Evolutionary conservation across 2,888 invertebrate genomes (phyloP).

Genomic region (Dicyrtoma fusca): DNA sequence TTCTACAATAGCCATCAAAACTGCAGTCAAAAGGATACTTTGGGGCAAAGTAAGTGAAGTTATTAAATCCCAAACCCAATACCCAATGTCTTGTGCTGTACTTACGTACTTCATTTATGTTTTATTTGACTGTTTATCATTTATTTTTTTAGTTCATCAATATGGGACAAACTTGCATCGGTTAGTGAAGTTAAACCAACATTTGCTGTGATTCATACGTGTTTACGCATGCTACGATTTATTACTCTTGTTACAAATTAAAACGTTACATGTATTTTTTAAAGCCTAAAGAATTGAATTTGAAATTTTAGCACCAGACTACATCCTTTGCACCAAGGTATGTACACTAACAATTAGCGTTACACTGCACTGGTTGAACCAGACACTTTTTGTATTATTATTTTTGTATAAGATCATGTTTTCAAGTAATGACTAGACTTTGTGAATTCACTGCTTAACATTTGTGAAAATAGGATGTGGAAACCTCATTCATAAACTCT

Average conservation of each 20-base stretch:
- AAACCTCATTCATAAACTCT: slow-evolving; percentile 61
- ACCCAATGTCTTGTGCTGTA: too few species aligned
- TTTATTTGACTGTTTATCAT: slow-evolving; percentile 11
- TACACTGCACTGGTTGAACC: neutral
- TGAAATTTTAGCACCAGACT: slow-evolving; percentile 20
- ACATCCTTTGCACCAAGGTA: slow-evolving; percentile 23
- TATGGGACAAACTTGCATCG: slow-evolving; percentile 23
- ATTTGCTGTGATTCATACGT: slow-evolving; percentile 1
- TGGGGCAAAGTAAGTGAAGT: slow-evolving; percentile 78
- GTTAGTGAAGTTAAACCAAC: neutral
- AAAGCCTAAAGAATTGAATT: too few species aligned
- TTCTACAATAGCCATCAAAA: slow-evolving; percentile 73
- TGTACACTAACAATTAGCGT: neutral
- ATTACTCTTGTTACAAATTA: neutral
- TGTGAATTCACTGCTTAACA: slow-evolving; percentile 4
- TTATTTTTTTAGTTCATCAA: slow-evolving; percentile 6
- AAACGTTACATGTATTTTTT: neutral
- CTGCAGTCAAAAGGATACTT: slow-evolving; percentile 74
- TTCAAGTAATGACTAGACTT: neutral
- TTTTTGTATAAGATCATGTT: neutral
- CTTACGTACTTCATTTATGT: neutral
- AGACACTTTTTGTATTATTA: neutral
- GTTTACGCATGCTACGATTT: neutral
- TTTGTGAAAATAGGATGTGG: too few species aligned
- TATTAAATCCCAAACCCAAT: neutral